phyloP scores from a whole-genome alignment of 2,888 invertebrate genomes.

The Scotopteryx bipunctaria region DNA sequence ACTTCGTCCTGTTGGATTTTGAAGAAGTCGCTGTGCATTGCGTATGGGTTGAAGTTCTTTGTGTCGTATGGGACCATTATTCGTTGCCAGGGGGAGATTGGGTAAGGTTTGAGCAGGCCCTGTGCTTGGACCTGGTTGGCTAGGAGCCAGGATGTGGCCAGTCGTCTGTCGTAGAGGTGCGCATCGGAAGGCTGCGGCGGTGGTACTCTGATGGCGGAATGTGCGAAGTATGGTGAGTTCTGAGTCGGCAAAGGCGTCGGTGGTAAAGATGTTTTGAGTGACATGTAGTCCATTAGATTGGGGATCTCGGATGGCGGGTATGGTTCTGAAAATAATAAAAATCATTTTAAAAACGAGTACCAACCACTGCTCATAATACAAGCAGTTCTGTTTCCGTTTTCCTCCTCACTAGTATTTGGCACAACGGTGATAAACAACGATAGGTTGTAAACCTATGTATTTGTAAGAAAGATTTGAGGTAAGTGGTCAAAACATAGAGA shows the following conservation, averaged over 20 bases:
- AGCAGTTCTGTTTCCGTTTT: too few species aligned
- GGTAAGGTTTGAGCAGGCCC: conserved; percentile 77
- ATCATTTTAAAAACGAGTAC: not conserved
- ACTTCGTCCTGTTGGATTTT: conserved; percentile 70
- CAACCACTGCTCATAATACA: too few species aligned
- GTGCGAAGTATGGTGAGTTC: conserved; percentile 70
- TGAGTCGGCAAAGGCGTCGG: conserved; percentile 55
- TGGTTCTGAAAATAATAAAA: conserved; percentile 62
- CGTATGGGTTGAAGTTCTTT: conserved; percentile 70
- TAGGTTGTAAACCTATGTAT: too few species aligned
- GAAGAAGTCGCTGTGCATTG: conserved; percentile 66
- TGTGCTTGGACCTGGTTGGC: conserved; percentile 80
- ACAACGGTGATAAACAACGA: too few species aligned
- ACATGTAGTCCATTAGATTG: conserved; percentile 76
- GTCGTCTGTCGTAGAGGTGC: conserved; percentile 72
- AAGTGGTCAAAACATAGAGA: too few species aligned
- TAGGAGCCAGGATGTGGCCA: conserved; percentile 82
- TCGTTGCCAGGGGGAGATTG: conserved; percentile 83
- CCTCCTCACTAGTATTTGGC: too few species aligned
- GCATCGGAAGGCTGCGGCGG: conserved; percentile 64
- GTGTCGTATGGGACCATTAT: conserved; percentile 82
- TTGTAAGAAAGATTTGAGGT: too few species aligned
- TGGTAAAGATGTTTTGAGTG: conserved; percentile 62
- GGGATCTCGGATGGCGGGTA: conserved; percentile 68
- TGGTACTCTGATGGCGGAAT: conserved; percentile 69